Evolutionary conservation across 2,797 vertebrate genomes (phyloP), one percentile per base, ranked within the genome.

Genomic region (Crossoptilon crossoptilon): DNA sequence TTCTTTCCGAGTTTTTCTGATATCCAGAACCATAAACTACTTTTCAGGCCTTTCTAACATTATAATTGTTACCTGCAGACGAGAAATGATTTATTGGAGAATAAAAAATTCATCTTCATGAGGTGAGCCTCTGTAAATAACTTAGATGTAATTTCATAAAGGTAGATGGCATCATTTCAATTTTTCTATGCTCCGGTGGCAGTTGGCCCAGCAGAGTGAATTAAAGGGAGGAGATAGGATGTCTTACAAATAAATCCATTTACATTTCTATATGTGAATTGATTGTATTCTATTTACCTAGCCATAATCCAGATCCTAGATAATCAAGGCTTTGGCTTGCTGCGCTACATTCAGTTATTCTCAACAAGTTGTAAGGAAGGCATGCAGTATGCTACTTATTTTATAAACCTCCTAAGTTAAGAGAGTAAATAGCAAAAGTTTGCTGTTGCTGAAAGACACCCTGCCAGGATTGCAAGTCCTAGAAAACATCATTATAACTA

Each of bases 111-210:
- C 51, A 53, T 76, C 93, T 91, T 70, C 51, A 49, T 63, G 87
- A 87, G 94, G 73, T 71, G 89, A 93, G 64, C 71, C 77, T 84
- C 91, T 90, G 95, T 97, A 96, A 96, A 96, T 95, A 95, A 86
- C 90, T 86, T 88, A 74, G 90, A 78, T 93, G 66, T 87, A 93
- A 96, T 97, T 97, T 97, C 94, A 94, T 95, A 97, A 96, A 97
- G 55, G 77, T 66, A 84, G 77, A 77, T 97, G 97, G 93, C 92
- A 95, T 95, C 69, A 93, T 97, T 97, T 96, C 96, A 96, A 14
- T 97, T 96, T 91, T 88, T 90, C 91, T 93, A 62, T 56, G 26
- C 93, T 94, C 85, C 82, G 11, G 62, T 71, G 83, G 91, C 93
- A 95, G 66, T 43, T 78, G 92, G 87, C 91, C 94, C 84, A 90